Conservation (phyloP, 2,113 vertebrate species). For the Ariopsis seemanni region DNA sequence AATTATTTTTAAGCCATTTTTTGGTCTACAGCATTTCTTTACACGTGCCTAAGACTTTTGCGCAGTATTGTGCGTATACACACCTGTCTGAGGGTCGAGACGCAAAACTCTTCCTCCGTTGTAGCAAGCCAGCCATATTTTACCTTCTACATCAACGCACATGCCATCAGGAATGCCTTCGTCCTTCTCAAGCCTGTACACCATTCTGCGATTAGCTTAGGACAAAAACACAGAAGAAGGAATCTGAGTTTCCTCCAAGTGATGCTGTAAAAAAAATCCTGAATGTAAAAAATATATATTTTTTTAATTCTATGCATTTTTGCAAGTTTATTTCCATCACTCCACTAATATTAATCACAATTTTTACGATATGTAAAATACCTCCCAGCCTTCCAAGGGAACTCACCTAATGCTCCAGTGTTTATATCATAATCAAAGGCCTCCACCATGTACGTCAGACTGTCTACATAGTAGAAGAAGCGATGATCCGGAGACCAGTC, state of each 20-base stretch:
- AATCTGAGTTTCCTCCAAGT: not conserved
- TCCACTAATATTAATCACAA: not conserved
- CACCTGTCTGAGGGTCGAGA: conserved; percentile 87
- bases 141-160: conserved; percentile 84
- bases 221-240: not conserved
- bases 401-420: conserved; percentile 80
- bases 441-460: conserved; percentile 81
- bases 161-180: conserved; percentile 91
- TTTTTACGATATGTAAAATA: not conserved
- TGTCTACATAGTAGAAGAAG: conserved; percentile 92
- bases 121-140: conserved; percentile 93
- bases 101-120: conserved; percentile 85
- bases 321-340: not conserved
- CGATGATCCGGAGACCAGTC: conserved; percentile 90
- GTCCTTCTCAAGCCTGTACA: conserved; percentile 72
- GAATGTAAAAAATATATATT: not conserved
- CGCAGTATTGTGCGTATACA: not conserved
- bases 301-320: no score
- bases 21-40: no score
- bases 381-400: not conserved
- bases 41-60: no score
- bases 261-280: not conserved
- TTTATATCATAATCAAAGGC: conserved; percentile 86
- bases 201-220: conserved; percentile 65
- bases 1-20: no score